Evolutionary conservation across 2,113 vertebrate genomes (phyloP).

Genomic region (Sula dactylatra): DNA sequence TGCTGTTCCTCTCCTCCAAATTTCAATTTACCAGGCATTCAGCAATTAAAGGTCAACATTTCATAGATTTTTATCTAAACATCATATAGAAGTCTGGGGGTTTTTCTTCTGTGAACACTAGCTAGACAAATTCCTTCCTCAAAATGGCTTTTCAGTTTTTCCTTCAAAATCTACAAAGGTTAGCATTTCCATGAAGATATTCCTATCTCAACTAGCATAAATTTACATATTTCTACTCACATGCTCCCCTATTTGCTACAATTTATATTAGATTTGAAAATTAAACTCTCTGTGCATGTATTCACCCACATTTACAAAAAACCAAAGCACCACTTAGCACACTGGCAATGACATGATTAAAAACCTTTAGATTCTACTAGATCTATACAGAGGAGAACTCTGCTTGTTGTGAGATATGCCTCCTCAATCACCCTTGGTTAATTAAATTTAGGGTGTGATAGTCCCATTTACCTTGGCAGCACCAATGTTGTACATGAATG

Average conservation of each 20-base stretch:
- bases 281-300: background rate
- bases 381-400: background rate
- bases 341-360: background rate
- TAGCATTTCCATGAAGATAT: background rate
- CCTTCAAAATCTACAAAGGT: background rate
- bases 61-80: background rate
- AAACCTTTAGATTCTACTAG: background rate
- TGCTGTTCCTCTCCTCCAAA: background rate
- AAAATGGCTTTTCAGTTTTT: background rate
- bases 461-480: background rate
- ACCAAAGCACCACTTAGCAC: background rate
- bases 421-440: background rate
- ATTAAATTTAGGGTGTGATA: background rate
- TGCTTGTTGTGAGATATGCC: background rate
- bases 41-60: background rate
- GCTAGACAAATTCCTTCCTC: background rate
- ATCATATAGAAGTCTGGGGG: background rate
- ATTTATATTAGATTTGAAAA: background rate
- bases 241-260: background rate
- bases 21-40: background rate
- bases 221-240: background rate
- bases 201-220: background rate
- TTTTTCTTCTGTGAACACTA: background rate
- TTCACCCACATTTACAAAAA: background rate
- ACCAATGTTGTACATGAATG: rapidly evolving